Conservation (phyloP, 2,797 vertebrate genomes). For the Trachops cirrhosus region DNA sequence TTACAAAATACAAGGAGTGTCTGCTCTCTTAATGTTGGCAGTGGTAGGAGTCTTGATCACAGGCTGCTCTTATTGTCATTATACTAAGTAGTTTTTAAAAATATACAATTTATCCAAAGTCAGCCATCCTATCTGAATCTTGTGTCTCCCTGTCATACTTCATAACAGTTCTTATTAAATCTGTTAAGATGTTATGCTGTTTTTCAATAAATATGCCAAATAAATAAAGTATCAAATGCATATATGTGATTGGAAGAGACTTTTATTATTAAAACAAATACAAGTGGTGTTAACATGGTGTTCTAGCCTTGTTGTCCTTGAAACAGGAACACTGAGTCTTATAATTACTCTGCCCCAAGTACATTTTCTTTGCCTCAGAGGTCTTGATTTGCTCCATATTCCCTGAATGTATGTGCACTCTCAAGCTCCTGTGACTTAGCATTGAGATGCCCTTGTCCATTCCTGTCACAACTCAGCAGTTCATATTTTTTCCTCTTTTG, state of each 20-base stretch:
- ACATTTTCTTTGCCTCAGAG: neutral
- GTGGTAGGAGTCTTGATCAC: neutral
- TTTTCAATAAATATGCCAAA: conserved; percentile 1
- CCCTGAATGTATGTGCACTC: neutral
- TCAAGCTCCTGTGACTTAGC: neutral
- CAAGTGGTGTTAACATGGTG: neutral
- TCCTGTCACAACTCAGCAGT: neutral
- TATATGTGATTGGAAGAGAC: neutral
- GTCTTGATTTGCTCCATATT: neutral
- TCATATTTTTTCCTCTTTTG: neutral
- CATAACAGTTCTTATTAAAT: neutral
- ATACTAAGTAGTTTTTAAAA: neutral
- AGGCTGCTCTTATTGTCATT: neutral
- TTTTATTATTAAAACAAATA: neutral
- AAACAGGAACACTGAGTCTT: neutral
- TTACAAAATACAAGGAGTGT: neutral
- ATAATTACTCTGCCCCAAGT: neutral
- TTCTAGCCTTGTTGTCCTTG: neutral
- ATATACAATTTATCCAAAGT: neutral
- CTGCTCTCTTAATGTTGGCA: neutral
- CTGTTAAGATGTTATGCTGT: neutral
- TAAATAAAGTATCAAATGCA: neutral
- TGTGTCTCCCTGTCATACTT: neutral
- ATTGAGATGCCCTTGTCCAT: neutral
- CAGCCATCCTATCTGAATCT: neutral